Base-by-base conservation (phyloP, 2,113 vertebrate species). In the Seriola rivoliana region DNA sequence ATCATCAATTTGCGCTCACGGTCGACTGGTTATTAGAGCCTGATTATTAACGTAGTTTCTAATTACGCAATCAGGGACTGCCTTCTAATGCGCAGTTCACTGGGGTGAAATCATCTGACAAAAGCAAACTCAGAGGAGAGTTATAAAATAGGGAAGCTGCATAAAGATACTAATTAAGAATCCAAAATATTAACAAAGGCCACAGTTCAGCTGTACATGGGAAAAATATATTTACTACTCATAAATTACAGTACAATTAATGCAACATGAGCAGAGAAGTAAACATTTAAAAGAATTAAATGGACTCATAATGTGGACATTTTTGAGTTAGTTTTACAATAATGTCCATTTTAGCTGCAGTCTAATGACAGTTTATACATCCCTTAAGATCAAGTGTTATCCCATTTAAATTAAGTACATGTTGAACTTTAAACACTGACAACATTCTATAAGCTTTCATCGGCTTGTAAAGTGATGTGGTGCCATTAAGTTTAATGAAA, bases 401-500 rank as follows among this genome's bases (percentile, higher is more conserved):
- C 17, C 3, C 14, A 29, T 64, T 64, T 62, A 8, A 44, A 48
- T 74, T 8, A 5, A 65, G 14, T 63, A n/a, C 10, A 40, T 3
- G 36, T 13, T 62, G n/a, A 78, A 59, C 38, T 68, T n/a, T 14
- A 8, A 64, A 44, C 25, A 44, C 14, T 19, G 12, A 59, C 21
- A 23, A 7, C 9, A 63, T 65, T 34, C 16, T 6, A 36, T 14
- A 42, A 29, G 36, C 12, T 77, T 65, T 71, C 32, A 23, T 19
- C 19, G n/a, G 19, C 58, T 44, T 64, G 17, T 71, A 2, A 76
- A 60, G 21, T 46, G 63, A 74, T 32, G 55, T 44, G 63, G 2
- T 52, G 66, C 21, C 70, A 65, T 88, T 80, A 62, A 69, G 75
- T 81, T 80, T 52, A 63, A 87, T 71, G 67, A 59, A 83, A 91